Evolutionary conservation across 2,888 invertebrate genomes (phyloP).

Genomic region (Digitonthophagus gazella): DNA sequence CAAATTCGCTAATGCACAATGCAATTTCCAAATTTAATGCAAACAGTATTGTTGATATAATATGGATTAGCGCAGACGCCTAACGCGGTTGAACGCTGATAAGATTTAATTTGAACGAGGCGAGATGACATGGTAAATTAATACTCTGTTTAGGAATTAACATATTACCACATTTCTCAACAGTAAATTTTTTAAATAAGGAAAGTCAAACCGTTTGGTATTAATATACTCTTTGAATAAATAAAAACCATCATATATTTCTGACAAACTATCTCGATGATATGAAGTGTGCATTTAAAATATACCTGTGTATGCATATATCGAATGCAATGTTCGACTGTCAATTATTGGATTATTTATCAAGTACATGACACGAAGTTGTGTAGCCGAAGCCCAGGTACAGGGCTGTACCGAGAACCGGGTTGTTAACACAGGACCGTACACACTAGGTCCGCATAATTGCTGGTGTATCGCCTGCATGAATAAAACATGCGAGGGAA

Average conservation of each 20-base stretch:
- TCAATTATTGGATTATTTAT: background rate
- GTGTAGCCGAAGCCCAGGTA: background rate
- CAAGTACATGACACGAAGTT: background rate
- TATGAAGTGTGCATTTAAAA: no score
- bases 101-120: background rate
- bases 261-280: no score
- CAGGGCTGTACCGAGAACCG: background rate
- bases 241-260: no score
- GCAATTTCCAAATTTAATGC: background rate
- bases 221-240: no score
- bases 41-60: background rate
- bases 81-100: background rate
- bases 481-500: slow-evolving; percentile 9
- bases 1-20: background rate
- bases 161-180: background rate
- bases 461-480: slow-evolving; percentile 5
- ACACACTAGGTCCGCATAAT: slow-evolving; percentile 3
- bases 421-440: background rate
- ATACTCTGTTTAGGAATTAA: background rate
- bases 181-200: no score
- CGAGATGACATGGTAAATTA: background rate
- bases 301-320: no score
- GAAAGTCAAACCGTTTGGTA: no score
- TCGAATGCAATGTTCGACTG: background rate
- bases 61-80: background rate